Conservation (phyloP, 2,113 vertebrate genomes). For the Ivindomyrus marchei region DNA sequence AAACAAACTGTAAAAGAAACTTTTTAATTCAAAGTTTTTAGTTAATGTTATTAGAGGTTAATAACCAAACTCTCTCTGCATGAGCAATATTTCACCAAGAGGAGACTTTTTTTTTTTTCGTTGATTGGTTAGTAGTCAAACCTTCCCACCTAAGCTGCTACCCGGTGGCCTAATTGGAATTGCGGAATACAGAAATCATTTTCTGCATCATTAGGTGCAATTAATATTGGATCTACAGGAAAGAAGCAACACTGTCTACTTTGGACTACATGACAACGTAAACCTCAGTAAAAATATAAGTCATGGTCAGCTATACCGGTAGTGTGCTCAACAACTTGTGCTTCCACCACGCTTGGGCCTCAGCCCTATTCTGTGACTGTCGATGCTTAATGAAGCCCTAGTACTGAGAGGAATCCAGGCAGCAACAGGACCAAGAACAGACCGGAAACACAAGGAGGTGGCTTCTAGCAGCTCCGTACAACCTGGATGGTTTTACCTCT, state of each 20-base stretch:
- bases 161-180: conserved; percentile 72
- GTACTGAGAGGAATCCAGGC: neutral
- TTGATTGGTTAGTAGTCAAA: conserved; percentile 77
- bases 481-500: neutral
- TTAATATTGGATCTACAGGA: conserved; percentile 75
- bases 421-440: no score
- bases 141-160: conserved; percentile 58
- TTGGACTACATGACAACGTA: conserved; percentile 68
- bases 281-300: conserved; percentile 76
- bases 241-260: conserved; percentile 68
- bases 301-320: conserved; percentile 56
- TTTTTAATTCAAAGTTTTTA: neutral
- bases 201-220: conserved; percentile 84
- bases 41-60: neutral
- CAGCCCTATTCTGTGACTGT: neutral
- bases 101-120: conserved; percentile 62
- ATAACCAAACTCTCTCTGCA: neutral
- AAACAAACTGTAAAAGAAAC: neutral
- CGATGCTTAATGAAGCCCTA: neutral
- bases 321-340: conserved; percentile 13
- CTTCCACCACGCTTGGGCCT: neutral
- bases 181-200: conserved; percentile 73
- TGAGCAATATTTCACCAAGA: conserved; percentile 19
- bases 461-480: neutral
- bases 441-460: neutral